Evolutionary conservation across 2,888 invertebrate genomes (phyloP), one percentile per base, ranked within the genome.

Genomic region (Melanostoma mellinum): DNA sequence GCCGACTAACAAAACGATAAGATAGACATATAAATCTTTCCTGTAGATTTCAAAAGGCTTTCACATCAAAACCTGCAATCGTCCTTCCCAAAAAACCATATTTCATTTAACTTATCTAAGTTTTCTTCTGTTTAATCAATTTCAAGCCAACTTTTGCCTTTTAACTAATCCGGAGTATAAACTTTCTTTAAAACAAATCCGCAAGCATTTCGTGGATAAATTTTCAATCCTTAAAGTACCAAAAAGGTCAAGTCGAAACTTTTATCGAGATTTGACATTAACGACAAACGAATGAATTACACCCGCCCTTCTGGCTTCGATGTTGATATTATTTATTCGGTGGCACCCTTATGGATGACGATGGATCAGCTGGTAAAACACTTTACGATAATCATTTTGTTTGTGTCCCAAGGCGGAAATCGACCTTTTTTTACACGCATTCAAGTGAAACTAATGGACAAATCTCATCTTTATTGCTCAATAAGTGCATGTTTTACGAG

Each of bases 401-500:
- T 52, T 53, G 50, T 50, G 20, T 35, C 71, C 46, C 36, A 56
- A 6, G 61, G 69, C 56, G 35, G n/a, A 6, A 33, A 20, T 42
- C 20, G 63, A 56, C 63, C 69, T 52, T 61, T 35, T 40, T 38
- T 33, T 9, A 38, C 20, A 40, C 32, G 33, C 52, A 36, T 40
- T 65, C 65, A 38, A 56, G 58, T 68, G 68, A 76, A 69, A 46
- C 67, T 55, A 53, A 42, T 46, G 60, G 58, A 52, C 46, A 67
- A 78, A 78, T 78, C 67, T 68, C 72, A 60, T 68, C 60, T 68
- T 78, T 73, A 78, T 67, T 60, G 68, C 67, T 61, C 78, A 73
- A 63, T 78, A 78, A 78, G 48, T 68, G 73, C 67, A 55, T 65
- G 67, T 61, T 73, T 78, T 73, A 78, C 60, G 73, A 53, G 73